phyloP scores from a whole-genome alignment of 1,140 invertebrate genomes.

The Drosophila grimshawi region DNA sequence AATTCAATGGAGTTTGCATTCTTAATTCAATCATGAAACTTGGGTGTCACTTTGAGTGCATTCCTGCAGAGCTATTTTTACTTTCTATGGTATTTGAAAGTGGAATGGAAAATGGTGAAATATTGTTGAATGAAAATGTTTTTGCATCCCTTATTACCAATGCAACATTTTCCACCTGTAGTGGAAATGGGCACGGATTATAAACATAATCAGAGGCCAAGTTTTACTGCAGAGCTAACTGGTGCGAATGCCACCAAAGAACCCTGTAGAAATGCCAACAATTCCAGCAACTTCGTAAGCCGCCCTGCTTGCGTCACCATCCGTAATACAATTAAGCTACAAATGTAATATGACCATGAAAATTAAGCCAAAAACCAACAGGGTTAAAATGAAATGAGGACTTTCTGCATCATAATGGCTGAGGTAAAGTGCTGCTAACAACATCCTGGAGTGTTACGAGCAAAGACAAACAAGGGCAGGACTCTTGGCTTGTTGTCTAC shows the following conservation, averaged over 20 bases:
- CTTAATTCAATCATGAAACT: too few relatives aligned
- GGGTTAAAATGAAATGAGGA: constrained; percentile 7
- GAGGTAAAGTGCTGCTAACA: constrained; percentile 18
- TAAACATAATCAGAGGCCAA: not conserved
- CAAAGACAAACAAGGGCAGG: constrained; percentile 36
- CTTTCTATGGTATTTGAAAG: too few relatives aligned
- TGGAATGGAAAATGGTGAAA: too few relatives aligned
- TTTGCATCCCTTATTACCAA: too few relatives aligned
- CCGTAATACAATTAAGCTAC: constrained; percentile 47
- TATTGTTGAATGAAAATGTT: too few relatives aligned
- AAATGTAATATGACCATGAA: constrained; percentile 58
- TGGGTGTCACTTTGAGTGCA: too few relatives aligned
- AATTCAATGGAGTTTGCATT: too few relatives aligned
- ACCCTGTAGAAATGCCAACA: constrained; percentile 26
- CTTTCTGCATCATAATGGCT: constrained; percentile 7
- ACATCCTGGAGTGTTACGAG: constrained; percentile 39
- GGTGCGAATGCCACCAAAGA: not conserved
- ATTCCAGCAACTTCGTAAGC: constrained; percentile 37
- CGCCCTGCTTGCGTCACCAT: not conserved
- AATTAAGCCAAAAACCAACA: constrained; percentile 51
- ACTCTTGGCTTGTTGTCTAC: constrained; percentile 15
- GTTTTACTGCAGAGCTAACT: not conserved
- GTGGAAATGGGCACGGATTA: too few relatives aligned
- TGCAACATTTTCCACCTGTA: too few relatives aligned
- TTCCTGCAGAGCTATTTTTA: too few relatives aligned